These are phyloP conservation scores for Crepidodera aurea DNA, from an alignment of 2,888 invertebrate species.

Conservation along the genomic window DNA sequence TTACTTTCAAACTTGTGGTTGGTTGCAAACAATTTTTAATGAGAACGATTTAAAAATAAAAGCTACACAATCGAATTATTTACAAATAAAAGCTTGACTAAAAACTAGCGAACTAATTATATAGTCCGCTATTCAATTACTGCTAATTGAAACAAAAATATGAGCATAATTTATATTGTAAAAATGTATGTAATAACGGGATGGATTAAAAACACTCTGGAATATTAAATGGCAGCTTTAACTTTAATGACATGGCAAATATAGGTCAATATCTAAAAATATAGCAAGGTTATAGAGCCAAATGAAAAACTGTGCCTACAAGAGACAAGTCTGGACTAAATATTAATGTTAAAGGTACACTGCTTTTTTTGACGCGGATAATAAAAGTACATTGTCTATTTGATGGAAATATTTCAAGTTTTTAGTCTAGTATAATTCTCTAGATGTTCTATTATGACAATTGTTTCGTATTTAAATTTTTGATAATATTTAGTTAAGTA, in stretches of 20 bases:
- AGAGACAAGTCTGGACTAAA: not conserved
- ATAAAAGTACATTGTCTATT: too few relatives aligned
- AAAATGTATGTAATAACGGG: conserved; percentile 8
- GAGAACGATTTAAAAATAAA: conserved; percentile 1
- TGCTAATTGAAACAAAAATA: conserved; percentile 6
- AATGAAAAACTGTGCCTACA: not conserved
- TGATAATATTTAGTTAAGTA: too few relatives aligned
- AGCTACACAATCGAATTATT: conserved; percentile 6
- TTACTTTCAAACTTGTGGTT: too few relatives aligned
- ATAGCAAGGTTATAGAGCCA: not conserved
- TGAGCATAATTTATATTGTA: conserved; percentile 14
- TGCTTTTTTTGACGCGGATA: too few relatives aligned
- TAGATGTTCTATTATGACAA: too few relatives aligned
- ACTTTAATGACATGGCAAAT: not conserved
- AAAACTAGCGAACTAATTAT: conserved; percentile 1
- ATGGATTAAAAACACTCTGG: conserved; percentile 12
- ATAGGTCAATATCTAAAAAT: conserved; percentile 16
- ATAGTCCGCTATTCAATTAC: not conserved
- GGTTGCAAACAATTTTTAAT: conserved; percentile 16
- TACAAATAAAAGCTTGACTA: conserved; percentile 5
- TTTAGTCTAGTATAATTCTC: too few relatives aligned
- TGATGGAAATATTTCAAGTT: too few relatives aligned
- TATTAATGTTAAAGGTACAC: too few relatives aligned
- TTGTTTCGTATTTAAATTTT: too few relatives aligned
- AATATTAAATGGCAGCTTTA: not conserved